These are phyloP conservation scores for Propithecus deckenii DNA, from an alignment of 2,797 vertebrate genomes.

Conservation along the genomic window DNA sequence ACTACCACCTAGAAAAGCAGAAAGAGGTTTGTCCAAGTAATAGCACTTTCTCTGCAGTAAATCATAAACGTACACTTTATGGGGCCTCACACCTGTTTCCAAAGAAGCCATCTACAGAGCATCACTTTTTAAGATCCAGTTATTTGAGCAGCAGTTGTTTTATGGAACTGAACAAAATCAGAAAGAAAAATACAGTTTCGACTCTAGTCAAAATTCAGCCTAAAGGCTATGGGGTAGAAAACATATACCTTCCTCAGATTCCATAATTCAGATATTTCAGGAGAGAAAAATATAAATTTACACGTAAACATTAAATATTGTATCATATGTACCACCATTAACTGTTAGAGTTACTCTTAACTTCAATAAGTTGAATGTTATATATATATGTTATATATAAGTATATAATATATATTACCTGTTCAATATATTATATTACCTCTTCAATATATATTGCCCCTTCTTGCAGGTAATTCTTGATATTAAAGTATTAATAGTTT, in stretches of 20 bases:
- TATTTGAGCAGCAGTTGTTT: background rate
- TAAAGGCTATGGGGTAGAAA: background rate
- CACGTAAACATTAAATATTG: background rate
- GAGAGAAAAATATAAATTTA: background rate
- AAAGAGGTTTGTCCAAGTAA: background rate
- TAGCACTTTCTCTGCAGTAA: background rate
- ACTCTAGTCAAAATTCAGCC: background rate
- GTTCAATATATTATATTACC: background rate
- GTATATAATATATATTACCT: background rate
- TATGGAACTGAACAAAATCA: constrained; percentile 15
- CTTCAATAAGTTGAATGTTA: background rate
- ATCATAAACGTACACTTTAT: background rate
- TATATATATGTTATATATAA: background rate
- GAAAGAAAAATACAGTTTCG: background rate
- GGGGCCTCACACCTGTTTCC: background rate
- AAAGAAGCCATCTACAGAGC: background rate
- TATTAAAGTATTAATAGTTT: background rate
- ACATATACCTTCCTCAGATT: constrained; percentile 14
- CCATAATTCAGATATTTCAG: constrained; percentile 10
- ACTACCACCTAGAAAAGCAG: background rate
- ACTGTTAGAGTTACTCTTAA: background rate
- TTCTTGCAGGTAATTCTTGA: background rate
- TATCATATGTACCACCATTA: background rate
- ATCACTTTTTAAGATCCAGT: constrained; percentile 19
- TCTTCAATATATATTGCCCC: background rate